A percentile compares a stretch with the other conserved stretches of the same genome.
phyloP scores from a whole-genome alignment of 2,888 invertebrate genomes.

The Phanerotoma sp. region DNA sequence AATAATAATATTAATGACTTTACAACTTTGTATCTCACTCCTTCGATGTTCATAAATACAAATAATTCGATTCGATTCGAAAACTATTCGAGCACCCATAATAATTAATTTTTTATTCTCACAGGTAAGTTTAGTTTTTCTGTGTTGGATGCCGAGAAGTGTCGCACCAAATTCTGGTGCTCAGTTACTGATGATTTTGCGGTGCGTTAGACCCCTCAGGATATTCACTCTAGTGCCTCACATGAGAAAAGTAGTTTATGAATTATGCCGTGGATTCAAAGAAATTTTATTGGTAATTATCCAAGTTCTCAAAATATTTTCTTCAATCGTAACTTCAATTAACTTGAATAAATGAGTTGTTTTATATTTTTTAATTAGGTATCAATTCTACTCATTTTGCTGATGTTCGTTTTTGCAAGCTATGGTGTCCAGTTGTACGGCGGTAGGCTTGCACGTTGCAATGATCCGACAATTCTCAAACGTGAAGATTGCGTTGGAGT shows the following conservation, averaged over 20 bases:
- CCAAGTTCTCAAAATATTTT: background rate
- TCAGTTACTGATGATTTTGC: conserved; percentile 93
- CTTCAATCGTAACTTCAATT: too few species aligned
- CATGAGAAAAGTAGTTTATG: conserved; percentile 99
- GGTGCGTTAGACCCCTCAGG: conserved; percentile 92
- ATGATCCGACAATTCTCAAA: conserved; percentile 84
- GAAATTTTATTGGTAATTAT: conserved; percentile 86
- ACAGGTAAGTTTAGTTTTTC: conserved; percentile 90
- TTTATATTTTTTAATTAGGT: conserved; percentile 66
- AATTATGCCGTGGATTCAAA: conserved; percentile 96
- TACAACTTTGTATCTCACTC: too few species aligned
- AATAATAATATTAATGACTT: background rate
- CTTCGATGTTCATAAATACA: too few species aligned
- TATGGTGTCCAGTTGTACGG: conserved; percentile 99
- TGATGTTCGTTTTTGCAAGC: conserved; percentile 99
- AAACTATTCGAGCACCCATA: too few species aligned
- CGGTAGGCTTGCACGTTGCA: conserved; percentile 93
- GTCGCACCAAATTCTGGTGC: conserved; percentile 94
- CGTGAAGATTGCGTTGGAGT: conserved; percentile 92
- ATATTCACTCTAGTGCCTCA: conserved; percentile 99
- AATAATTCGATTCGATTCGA: background rate
- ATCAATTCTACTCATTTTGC: conserved; percentile 91
- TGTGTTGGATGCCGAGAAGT: conserved; percentile 93
- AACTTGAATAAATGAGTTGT: too few species aligned
- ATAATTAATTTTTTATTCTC: conserved; percentile 36